Conservation (phyloP, 2,888 invertebrate genomes). For the Acrobeloides nanus region DNA sequence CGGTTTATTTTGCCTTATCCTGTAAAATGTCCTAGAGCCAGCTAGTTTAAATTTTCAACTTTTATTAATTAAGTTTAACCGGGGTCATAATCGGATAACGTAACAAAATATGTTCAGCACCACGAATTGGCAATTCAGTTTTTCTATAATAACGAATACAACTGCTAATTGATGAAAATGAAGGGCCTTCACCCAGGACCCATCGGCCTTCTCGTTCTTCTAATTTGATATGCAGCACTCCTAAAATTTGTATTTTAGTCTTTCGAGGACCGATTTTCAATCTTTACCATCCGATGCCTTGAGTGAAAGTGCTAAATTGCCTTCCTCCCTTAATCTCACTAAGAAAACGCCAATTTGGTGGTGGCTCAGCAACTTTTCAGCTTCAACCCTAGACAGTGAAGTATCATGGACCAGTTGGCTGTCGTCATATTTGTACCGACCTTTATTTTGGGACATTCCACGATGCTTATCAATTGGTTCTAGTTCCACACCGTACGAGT, state of each 20-base stretch:
- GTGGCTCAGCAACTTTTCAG: conserved; percentile 37
- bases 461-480: no score
- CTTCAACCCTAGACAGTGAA: conserved; percentile 44
- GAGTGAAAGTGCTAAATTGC: conserved; percentile 42
- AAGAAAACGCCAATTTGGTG: conserved; percentile 39
- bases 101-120: conserved; percentile 45
- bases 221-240: conserved; percentile 47
- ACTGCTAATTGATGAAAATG: conserved; percentile 33
- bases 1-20: no score
- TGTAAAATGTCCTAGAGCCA: no score
- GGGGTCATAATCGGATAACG: conserved; percentile 14
- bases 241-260: conserved; percentile 11
- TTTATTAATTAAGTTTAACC: no score
- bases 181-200: conserved; percentile 44
- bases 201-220: conserved; percentile 38
- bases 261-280: conserved; percentile 1
- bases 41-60: no score
- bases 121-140: conserved; percentile 43
- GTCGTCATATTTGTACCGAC: conserved; percentile 8
- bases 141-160: conserved; percentile 39
- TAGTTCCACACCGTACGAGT: no score
- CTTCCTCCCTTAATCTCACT: conserved; percentile 29
- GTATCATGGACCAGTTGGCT: conserved; percentile 28
- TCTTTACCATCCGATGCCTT: conserved; percentile 22
- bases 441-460: no score